Conservation (phyloP, 2,888 invertebrate genomes). For the Kuschelorhynchus macadamiae region DNA sequence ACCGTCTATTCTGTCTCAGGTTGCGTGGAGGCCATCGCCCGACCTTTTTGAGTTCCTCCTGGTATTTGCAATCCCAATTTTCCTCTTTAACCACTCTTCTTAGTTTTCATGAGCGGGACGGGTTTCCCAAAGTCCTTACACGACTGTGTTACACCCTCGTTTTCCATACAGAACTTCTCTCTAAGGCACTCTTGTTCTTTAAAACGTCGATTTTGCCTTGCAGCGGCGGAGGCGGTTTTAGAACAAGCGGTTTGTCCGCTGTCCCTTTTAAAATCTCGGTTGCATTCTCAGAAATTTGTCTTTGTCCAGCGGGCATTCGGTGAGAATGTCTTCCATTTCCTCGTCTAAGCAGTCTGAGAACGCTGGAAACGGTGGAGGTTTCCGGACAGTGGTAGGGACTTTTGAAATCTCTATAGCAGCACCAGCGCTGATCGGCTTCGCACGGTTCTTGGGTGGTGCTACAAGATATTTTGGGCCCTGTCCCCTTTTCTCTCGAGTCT, state of each 20-base stretch:
- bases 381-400: not conserved
- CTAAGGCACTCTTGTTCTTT: constrained; percentile 56
- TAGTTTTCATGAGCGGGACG: constrained; percentile 49
- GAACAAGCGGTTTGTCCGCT: not conserved
- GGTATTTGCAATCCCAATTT: constrained; percentile 46
- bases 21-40: constrained; percentile 49
- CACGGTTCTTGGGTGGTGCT: not conserved
- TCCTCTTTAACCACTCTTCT: constrained; percentile 43
- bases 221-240: constrained; percentile 53
- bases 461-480: constrained; percentile 18
- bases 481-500: not conserved
- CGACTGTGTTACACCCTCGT: constrained; percentile 52
- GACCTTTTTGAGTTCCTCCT: constrained; percentile 47
- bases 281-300: constrained; percentile 54
- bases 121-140: constrained; percentile 55
- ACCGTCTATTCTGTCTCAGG: constrained; percentile 13
- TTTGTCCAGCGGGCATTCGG: constrained; percentile 55
- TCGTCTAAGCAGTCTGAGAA: constrained; percentile 57
- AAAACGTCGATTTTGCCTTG: constrained; percentile 52
- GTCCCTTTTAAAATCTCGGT: constrained; percentile 55
- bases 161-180: constrained; percentile 51
- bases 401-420: constrained; percentile 12
- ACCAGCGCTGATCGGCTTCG: constrained; percentile 5
- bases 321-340: constrained; percentile 50
- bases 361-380: constrained; percentile 51